Percentiles rank a stretch among this genome's conserved stretches.
These are phyloP conservation scores for Hephaestus fuliginosus DNA, from an alignment of 2,797 vertebrate species.

Conservation along the genomic window DNA sequence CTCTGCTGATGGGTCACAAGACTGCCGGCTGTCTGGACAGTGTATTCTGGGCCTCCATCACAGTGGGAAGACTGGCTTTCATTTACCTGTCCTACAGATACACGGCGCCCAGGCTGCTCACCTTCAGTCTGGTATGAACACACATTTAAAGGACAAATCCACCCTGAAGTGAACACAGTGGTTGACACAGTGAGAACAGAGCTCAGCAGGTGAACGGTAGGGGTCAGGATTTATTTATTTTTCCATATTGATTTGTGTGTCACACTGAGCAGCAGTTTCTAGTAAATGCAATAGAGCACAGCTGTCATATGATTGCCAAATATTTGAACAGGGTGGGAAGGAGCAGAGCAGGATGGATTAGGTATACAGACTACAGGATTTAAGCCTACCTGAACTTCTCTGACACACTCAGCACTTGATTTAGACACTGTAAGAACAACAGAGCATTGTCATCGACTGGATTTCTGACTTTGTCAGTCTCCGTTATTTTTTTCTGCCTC, in stretches of 20 bases:
- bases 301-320: slow-evolving; percentile 24
- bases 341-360: not conserved
- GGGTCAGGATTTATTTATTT: not conserved
- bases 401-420: not conserved
- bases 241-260: not conserved
- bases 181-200: not conserved
- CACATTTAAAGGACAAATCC: not conserved
- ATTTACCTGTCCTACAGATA: slow-evolving; percentile 91
- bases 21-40: slow-evolving; percentile 92
- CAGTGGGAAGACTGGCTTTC: slow-evolving; percentile 90
- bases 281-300: not conserved
- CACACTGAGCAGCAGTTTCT: not conserved
- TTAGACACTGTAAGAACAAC: not conserved
- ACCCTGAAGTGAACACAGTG: not conserved
- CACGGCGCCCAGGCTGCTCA: slow-evolving; percentile 88
- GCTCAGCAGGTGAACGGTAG: not conserved
- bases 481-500: not conserved
- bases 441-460: too few species aligned
- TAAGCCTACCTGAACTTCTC: not conserved
- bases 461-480: not conserved
- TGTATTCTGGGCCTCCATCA: slow-evolving; percentile 95
- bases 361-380: slow-evolving; percentile 1
- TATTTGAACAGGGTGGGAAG: slow-evolving; percentile 52
- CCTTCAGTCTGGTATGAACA: slow-evolving; percentile 88
- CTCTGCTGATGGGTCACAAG: slow-evolving; percentile 89